These are phyloP conservation scores for Dugesia japonica DNA, from an alignment of 2,888 invertebrate genomes.

Conservation along the genomic window DNA sequence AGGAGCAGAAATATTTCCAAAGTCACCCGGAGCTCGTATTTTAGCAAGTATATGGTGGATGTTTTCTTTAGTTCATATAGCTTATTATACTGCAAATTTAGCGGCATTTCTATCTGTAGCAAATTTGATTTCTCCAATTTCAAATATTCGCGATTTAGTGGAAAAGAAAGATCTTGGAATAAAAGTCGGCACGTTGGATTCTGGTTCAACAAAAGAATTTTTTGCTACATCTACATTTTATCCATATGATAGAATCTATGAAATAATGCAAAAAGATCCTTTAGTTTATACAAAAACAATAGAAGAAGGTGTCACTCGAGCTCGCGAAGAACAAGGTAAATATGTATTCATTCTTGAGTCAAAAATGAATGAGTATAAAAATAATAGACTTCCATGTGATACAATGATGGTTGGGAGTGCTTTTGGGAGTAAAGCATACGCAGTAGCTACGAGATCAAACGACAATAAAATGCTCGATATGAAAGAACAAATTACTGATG, in stretches of 20 bases:
- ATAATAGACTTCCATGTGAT: slow-evolving; percentile 33
- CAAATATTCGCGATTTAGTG: slow-evolving; percentile 67
- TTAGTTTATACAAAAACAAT: slow-evolving; percentile 27
- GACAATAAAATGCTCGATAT: neutral
- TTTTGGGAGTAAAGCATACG: slow-evolving; percentile 30
- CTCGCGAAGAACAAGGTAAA: slow-evolving; percentile 36
- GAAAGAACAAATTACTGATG: slow-evolving; percentile 28
- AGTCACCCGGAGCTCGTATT: slow-evolving; percentile 33
- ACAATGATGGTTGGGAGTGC: slow-evolving; percentile 34
- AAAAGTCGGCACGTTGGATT: slow-evolving; percentile 60
- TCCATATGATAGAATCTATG: slow-evolving; percentile 28
- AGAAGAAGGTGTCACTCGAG: slow-evolving; percentile 29
- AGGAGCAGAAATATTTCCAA: slow-evolving; percentile 35
- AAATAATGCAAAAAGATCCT: slow-evolving; percentile 29
- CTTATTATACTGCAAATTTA: slow-evolving; percentile 84
- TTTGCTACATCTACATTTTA: slow-evolving; percentile 56
- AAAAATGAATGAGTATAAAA: slow-evolving; percentile 35
- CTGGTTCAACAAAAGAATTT: slow-evolving; percentile 69
- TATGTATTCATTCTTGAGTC: slow-evolving; percentile 37
- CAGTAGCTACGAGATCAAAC: slow-evolving; percentile 16
- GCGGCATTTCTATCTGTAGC: slow-evolving; percentile 79
- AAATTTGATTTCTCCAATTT: slow-evolving; percentile 77
- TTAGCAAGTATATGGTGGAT: slow-evolving; percentile 92
- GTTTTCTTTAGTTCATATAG: slow-evolving; percentile 79
- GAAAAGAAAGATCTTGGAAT: slow-evolving; percentile 52